phyloP scores from a whole-genome alignment of 2,888 invertebrate species.

The Sepiola atlantica region DNA sequence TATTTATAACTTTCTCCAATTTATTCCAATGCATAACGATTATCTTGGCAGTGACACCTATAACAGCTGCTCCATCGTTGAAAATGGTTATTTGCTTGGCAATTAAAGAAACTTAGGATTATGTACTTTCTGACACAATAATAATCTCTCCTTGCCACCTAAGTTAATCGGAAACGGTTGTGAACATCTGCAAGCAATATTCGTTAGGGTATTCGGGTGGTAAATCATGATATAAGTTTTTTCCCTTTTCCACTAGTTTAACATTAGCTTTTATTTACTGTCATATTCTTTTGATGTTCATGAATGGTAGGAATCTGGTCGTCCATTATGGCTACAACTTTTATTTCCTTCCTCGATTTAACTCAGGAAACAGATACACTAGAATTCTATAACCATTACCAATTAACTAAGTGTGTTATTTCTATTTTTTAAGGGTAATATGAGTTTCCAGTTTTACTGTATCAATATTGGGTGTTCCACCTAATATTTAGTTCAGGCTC shows the following conservation, averaged over 20 bases:
- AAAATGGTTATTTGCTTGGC: background rate
- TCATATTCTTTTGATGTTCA: background rate
- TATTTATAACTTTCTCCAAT: background rate
- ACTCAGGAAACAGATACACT: background rate
- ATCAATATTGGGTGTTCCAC: background rate
- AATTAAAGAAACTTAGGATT: background rate
- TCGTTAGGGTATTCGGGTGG: background rate
- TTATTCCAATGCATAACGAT: background rate
- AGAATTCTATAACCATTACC: background rate
- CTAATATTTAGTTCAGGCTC: no score
- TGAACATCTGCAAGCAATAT: slow-evolving; percentile 19
- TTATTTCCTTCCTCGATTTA: background rate
- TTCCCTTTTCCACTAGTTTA: background rate
- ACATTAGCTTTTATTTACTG: background rate
- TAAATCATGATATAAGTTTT: no score
- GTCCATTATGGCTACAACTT: background rate
- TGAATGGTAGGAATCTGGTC: background rate
- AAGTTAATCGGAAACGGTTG: background rate
- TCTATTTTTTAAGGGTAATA: background rate
- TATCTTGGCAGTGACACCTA: background rate
- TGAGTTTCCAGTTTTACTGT: background rate
- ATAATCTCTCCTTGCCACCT: background rate
- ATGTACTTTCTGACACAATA: background rate
- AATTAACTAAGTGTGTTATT: background rate
- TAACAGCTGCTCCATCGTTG: background rate